Evolutionary conservation across 2,888 invertebrate species (phyloP), one percentile per base, ranked within the genome.

Genomic region (Diogma glabrata): DNA sequence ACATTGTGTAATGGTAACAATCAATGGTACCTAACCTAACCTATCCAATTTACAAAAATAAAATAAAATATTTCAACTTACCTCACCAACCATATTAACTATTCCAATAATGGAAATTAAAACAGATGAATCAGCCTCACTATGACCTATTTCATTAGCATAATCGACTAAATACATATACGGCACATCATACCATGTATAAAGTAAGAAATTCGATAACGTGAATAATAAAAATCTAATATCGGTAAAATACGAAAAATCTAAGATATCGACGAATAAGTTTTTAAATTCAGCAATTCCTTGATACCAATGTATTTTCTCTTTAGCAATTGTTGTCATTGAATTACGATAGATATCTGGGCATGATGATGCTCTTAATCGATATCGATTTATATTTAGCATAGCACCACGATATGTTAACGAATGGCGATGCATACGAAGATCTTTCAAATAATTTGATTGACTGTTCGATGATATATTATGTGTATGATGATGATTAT

Each of bases 161-260:
- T 82, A 81, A 65, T 93, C 92, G 3, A 87, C 81, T 57, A 92
- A 77, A 72, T 90, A 94, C 58, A 94, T 86, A 67, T 94, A 94
- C 3, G 92, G 91, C 51, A 93, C 88, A 67, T 94, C 93, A 69
- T 87, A 87, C 87, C 92, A 92, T 61, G 87, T 84, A 73, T 93
- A 93, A 56, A 94, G 75, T 19, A 92, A 74, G 67, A 92, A 89
- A 72, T 92, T 93, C 53, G 91, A 91, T 17, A 92, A 65, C 20
- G 87, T 82, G 72, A 93, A 92, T 50, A 87, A 71, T 23, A 85
- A 71, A 71, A 86, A 89, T 57, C 75, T 77, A 19, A 75, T 75
- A 67, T 87, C 86, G 49, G 74, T 70, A 67, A 90, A 86, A 71
- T 87, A 84, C 0, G 86, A 84, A 64, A 88, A 80, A 67, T 90